These are phyloP conservation scores for Florisuga fusca DNA, from an alignment of 2,797 vertebrate species.

Conservation along the genomic window DNA sequence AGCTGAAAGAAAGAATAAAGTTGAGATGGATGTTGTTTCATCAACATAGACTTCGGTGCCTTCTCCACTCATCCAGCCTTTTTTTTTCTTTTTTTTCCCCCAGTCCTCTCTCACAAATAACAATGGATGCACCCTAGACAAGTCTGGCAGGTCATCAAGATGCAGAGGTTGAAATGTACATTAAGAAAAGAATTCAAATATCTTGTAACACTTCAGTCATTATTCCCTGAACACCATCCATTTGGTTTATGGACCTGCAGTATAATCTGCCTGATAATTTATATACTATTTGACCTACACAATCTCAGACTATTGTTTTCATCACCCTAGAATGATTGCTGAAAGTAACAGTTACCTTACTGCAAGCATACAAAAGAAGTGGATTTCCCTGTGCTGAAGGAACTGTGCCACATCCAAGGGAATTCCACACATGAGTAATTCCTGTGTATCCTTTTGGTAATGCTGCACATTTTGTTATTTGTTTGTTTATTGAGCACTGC, in stretches of 20 bases:
- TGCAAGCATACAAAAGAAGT: background rate
- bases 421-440: background rate
- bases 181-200: background rate
- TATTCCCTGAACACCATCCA: background rate
- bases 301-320: background rate
- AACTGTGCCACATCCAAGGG: background rate
- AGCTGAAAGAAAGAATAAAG: too few relatives aligned
- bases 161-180: background rate
- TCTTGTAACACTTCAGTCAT: background rate
- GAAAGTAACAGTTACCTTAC: background rate
- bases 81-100: conserved; percentile 22
- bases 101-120: background rate
- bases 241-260: background rate
- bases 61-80: background rate
- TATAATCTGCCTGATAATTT: background rate
- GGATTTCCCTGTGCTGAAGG: background rate
- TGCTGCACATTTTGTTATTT: conserved; percentile 36
- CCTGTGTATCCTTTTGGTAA: background rate
- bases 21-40: background rate
- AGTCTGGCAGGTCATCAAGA: background rate
- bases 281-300: background rate
- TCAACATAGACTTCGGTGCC: background rate
- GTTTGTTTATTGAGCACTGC: conserved; percentile 26
- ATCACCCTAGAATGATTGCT: background rate
- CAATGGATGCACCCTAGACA: background rate